Evolutionary conservation across 1,140 invertebrate genomes (phyloP), one percentile per base, ranked within the genome.

Genomic region (Trichogramma pretiosum): DNA sequence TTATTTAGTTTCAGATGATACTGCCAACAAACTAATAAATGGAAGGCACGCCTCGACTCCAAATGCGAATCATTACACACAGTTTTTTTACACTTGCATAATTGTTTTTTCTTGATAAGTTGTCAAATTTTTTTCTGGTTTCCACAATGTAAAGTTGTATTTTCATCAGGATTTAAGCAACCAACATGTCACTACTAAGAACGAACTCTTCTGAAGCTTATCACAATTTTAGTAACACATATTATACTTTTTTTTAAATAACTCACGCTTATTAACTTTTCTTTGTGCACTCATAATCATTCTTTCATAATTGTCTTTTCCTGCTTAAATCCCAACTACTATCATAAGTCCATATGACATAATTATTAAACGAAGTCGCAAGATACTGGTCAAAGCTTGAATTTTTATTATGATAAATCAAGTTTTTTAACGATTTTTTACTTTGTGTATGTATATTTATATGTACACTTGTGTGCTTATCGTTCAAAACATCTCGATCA

Each of bases 11-110:
- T 60, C 60, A 56, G 61, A 68, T 63, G 61, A 67, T 62, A 70
- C 64, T 65, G 62, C 65, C 65, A 72, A 72, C 67, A 72, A 70
- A 69, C 68, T n/a, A n/a, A 68, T 62, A 68, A 62, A 70, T 65
- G 63, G 62, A 72, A 72, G 69, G 69, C 69, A 72, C 69, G 66
- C 69, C 65, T 70, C 65, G 60, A 66, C 62, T 63, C 60, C 61
- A 33, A 50, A 46, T 51, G 28, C 59, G 58, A 54, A 46, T 59
- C 53, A 41, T 50, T 66, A 58, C 57, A 53, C 48, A 54, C 54
- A 56, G 59, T 61, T 55, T 56, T 46, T 54, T 56, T 59, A 59
- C 56, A 44, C 42, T 60, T 55, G 52, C 47, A 54, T 56, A 56
- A 48, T 54, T 56, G 55, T 56, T 50, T 32, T 52, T 32, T 53